These are phyloP conservation scores for Choloepus hoffmanni DNA, from an alignment of 2,113 vertebrate species.

Conservation along the genomic window DNA sequence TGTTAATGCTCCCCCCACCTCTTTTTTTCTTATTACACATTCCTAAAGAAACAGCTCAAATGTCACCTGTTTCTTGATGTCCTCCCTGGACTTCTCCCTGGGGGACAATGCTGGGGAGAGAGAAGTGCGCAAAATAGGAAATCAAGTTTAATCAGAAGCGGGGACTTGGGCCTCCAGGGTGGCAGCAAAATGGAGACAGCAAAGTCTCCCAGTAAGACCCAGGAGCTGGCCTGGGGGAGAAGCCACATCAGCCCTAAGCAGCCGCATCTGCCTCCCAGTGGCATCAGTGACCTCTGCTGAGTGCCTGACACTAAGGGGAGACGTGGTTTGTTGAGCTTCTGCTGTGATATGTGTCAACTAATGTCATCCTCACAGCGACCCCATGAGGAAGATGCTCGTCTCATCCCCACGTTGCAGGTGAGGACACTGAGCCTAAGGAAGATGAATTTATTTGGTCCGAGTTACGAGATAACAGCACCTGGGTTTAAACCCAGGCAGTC, in stretches of 20 bases:
- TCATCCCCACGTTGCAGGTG: background rate
- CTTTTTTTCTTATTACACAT: background rate
- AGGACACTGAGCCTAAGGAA: background rate
- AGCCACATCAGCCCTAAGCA: background rate
- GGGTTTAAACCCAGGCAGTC: background rate
- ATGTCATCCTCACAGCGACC: background rate
- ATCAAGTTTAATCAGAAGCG: background rate
- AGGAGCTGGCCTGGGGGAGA: background rate
- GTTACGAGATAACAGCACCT: background rate
- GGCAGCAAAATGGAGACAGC: background rate
- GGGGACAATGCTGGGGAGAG: background rate
- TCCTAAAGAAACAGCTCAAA: background rate
- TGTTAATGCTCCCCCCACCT: background rate
- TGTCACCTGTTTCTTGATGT: background rate
- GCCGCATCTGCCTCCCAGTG: background rate
- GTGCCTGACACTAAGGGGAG: background rate
- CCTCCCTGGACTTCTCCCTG: background rate
- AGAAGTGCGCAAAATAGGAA: background rate
- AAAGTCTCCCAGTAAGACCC: background rate
- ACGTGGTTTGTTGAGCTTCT: too few species aligned
- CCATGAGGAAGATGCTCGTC: background rate
- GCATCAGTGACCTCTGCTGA: background rate
- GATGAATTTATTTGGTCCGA: background rate
- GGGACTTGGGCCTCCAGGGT: background rate
- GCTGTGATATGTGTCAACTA: fast-evolving